Conservation (phyloP, 2,888 invertebrate species). For the Scaptomyza reducta region DNA sequence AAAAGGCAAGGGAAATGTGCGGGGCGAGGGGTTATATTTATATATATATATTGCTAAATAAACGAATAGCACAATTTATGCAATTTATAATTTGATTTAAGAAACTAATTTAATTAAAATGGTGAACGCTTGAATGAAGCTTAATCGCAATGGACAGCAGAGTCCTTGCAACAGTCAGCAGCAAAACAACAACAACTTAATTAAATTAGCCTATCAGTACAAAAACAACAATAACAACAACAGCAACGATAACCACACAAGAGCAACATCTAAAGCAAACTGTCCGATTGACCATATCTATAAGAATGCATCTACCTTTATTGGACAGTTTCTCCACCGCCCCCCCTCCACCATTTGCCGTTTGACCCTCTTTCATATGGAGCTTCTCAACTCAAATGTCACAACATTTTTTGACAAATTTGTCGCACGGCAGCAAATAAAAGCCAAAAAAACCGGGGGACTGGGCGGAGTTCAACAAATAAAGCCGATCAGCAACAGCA, state of each 20-base stretch:
- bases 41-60: constrained; percentile 55
- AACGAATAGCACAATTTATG: constrained; percentile 77
- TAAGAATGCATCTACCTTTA: constrained; percentile 50
- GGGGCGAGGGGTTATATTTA: not conserved
- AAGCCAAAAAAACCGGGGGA: constrained; percentile 1
- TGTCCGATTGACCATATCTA: constrained; percentile 64
- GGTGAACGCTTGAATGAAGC: constrained; percentile 81
- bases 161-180: constrained; percentile 15
- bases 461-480: constrained; percentile 44
- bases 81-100: constrained; percentile 81
- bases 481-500: constrained; percentile 64
- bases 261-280: constrained; percentile 27
- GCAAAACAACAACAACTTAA: constrained; percentile 47
- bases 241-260: no score
- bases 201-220: constrained; percentile 66
- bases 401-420: constrained; percentile 60
- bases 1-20: not conserved
- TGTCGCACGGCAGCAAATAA: constrained; percentile 48
- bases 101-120: constrained; percentile 81
- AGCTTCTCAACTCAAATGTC: constrained; percentile 25
- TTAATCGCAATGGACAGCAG: constrained; percentile 65
- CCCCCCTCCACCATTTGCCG: not conserved
- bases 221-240: not conserved
- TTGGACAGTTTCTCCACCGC: not conserved
- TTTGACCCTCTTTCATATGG: not conserved